Conservation (phyloP, 2,888 invertebrate genomes). For the Anarsia innoxiella region DNA sequence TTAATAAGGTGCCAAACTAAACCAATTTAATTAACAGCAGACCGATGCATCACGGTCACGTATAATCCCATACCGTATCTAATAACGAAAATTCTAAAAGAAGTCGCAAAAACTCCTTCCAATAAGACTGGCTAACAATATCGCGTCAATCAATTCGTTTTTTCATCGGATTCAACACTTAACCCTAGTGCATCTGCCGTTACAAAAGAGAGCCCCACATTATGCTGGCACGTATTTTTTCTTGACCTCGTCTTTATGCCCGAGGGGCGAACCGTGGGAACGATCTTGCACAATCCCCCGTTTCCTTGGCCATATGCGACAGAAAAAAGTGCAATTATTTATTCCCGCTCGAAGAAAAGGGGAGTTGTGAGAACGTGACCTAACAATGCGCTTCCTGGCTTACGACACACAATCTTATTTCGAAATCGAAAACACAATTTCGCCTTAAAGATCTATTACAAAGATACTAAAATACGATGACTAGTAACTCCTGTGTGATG, state of each 20-base stretch:
- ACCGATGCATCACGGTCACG: no score
- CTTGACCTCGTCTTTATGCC: constrained; percentile 70
- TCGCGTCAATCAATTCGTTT: constrained; percentile 59
- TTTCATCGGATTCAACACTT: constrained; percentile 57
- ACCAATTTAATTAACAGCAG: no score
- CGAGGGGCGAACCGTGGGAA: constrained; percentile 72
- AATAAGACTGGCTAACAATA: constrained; percentile 26
- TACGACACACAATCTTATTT: constrained; percentile 59
- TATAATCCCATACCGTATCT: neutral
- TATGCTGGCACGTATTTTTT: constrained; percentile 70
- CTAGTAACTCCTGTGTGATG: constrained; percentile 34
- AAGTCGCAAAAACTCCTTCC: constrained; percentile 14
- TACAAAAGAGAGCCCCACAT: constrained; percentile 64
- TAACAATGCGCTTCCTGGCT: constrained; percentile 74
- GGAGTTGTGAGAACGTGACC: constrained; percentile 75
- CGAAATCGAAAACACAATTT: constrained; percentile 39
- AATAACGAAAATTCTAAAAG: constrained; percentile 6
- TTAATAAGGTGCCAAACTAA: no score
- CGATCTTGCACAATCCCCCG: constrained; percentile 66
- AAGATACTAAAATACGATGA: constrained; percentile 48
- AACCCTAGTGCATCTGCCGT: constrained; percentile 72
- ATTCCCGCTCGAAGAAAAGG: constrained; percentile 74
- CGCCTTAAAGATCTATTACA: constrained; percentile 37
- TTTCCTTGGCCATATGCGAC: constrained; percentile 74
- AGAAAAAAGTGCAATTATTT: constrained; percentile 76